These are phyloP conservation scores for Ctenosaura bakeri DNA, from an alignment of 2,797 vertebrate species.

Conservation along the genomic window DNA sequence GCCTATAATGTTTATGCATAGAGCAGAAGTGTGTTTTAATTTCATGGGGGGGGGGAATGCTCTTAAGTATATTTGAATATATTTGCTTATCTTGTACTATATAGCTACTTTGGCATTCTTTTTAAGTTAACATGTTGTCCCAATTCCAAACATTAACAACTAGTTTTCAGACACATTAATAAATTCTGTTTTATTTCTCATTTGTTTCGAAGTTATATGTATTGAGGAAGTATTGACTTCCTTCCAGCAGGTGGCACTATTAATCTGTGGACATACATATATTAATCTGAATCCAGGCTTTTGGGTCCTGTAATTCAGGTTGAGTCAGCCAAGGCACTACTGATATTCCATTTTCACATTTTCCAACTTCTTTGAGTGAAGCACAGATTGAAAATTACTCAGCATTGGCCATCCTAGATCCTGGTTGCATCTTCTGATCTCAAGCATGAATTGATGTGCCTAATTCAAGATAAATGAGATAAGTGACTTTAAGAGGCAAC, in stretches of 20 bases:
- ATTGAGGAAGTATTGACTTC: conserved; percentile 59
- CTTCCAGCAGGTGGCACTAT: conserved; percentile 82
- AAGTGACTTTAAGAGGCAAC: neutral
- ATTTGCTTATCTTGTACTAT: conserved; percentile 15
- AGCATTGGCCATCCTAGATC: rapidly evolving
- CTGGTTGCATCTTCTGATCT: neutral
- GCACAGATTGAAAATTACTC: conserved; percentile 10
- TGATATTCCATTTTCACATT: neutral
- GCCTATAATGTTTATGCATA: conserved; percentile 36
- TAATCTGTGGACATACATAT: conserved; percentile 32
- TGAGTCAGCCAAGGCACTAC: neutral
- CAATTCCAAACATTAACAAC: too few species aligned
- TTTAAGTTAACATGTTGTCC: neutral
- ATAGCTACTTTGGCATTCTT: neutral
- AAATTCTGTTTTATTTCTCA: neutral
- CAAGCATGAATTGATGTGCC: neutral
- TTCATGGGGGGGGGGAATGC: neutral
- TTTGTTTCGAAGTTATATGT: neutral
- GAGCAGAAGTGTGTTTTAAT: conserved; percentile 8
- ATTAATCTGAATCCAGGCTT: neutral
- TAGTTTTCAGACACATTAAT: neutral
- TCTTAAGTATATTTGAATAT: neutral
- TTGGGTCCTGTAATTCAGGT: conserved; percentile 6
- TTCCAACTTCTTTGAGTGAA: neutral
- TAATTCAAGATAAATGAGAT: neutral